These are phyloP conservation scores for Alethe castanea DNA, from an alignment of 2,113 vertebrate species.

Conservation along the genomic window DNA sequence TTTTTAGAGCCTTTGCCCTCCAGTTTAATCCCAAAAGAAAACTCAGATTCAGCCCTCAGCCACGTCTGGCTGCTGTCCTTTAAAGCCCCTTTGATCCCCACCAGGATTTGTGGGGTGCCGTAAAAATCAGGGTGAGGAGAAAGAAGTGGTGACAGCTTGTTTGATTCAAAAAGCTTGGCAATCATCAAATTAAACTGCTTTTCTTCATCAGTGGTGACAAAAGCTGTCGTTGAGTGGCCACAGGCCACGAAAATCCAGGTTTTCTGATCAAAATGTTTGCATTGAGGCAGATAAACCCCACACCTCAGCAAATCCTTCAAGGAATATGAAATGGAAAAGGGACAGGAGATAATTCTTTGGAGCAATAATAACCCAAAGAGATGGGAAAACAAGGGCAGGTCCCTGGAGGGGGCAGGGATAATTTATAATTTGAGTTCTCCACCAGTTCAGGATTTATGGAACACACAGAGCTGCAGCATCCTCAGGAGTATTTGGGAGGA, in stretches of 20 bases:
- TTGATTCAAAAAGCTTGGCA: not conserved
- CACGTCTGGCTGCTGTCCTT: not conserved
- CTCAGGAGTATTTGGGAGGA: not conserved
- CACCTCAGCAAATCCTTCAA: not conserved
- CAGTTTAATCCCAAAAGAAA: not conserved
- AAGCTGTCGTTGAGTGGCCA: rapidly evolving
- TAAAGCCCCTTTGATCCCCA: not conserved
- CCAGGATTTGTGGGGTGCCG: not conserved
- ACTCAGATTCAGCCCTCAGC: not conserved
- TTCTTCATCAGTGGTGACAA: not conserved
- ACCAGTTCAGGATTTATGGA: not conserved
- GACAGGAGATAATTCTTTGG: not conserved
- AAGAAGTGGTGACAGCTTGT: not conserved
- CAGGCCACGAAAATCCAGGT: not conserved
- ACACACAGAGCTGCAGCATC: not conserved
- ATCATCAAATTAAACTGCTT: not conserved
- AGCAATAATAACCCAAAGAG: not conserved
- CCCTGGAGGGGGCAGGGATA: not conserved
- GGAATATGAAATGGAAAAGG: not conserved
- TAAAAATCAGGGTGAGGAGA: not conserved
- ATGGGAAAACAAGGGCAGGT: not conserved
- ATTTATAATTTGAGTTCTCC: not conserved
- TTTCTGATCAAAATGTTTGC: not conserved
- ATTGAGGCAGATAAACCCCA: not conserved
- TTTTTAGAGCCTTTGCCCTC: not conserved